phyloP scores from a whole-genome alignment of 2,113 vertebrate genomes.

The Siniperca chuatsi region DNA sequence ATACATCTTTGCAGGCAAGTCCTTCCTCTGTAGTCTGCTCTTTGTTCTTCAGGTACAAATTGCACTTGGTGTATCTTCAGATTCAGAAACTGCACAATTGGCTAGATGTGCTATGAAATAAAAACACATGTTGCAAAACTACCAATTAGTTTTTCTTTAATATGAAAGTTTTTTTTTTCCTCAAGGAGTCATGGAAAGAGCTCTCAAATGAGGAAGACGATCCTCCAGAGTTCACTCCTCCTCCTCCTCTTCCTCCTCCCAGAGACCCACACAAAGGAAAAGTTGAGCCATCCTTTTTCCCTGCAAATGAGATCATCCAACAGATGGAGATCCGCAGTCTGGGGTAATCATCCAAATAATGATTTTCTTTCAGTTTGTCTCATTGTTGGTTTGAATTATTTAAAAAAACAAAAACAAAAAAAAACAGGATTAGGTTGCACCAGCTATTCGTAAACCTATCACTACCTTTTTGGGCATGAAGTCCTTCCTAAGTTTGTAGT shows the following conservation, averaged over 20 bases:
- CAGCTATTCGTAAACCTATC: too few relatives aligned
- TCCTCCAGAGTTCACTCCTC: conserved; percentile 90
- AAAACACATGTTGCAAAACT: not conserved
- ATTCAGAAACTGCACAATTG: not conserved
- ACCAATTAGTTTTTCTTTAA: not conserved
- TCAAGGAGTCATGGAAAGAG: conserved; percentile 95
- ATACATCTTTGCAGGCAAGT: conserved; percentile 90
- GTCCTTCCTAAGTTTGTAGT: too few relatives aligned
- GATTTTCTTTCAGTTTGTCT: not conserved
- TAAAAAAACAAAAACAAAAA: too few relatives aligned
- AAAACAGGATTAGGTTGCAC: too few relatives aligned
- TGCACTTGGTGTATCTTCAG: not conserved
- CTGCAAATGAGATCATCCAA: conserved; percentile 55
- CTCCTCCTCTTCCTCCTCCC: conserved; percentile 89
- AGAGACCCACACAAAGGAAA: conserved; percentile 86
- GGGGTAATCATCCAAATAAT: conserved; percentile 59
- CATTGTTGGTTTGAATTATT: not conserved
- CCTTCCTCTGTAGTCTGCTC: not conserved
- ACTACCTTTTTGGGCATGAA: too few relatives aligned
- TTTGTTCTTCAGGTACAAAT: not conserved
- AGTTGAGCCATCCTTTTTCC: conserved; percentile 76
- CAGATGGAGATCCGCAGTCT: conserved; percentile 35
- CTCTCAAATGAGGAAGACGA: conserved; percentile 95
- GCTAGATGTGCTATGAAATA: not conserved
- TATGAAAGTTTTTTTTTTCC: not conserved